Conservation (phyloP, 2,888 invertebrate genomes). For the Lordiphosa andalusiaca region DNA sequence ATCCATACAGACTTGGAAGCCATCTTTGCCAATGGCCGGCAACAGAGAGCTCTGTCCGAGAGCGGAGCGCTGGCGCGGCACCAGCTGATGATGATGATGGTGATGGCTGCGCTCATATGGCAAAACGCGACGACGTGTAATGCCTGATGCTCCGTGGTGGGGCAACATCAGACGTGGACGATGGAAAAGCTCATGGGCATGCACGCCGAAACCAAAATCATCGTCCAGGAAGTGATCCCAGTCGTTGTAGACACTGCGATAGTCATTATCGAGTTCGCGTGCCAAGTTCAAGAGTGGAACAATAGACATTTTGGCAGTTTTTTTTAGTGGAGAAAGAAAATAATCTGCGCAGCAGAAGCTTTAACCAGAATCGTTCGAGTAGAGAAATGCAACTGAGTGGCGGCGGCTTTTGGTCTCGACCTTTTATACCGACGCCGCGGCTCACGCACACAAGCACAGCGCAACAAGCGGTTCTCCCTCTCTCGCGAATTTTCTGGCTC, state of each 20-base stretch:
- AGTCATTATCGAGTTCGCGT: constrained; percentile 50
- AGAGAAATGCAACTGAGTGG: constrained; percentile 21
- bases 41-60: constrained; percentile 80
- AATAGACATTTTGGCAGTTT: constrained; percentile 45
- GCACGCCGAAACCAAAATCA: constrained; percentile 65
- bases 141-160: constrained; percentile 30
- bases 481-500: constrained; percentile 51
- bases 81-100: constrained; percentile 72
- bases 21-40: constrained; percentile 82
- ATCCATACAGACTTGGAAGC: constrained; percentile 86
- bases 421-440: constrained; percentile 53
- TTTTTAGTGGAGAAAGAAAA: not conserved
- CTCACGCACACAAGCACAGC: constrained; percentile 28
- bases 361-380: constrained; percentile 4
- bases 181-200: constrained; percentile 68
- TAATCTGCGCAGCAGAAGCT: constrained; percentile 16
- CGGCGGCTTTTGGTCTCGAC: not conserved
- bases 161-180: constrained; percentile 61
- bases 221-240: constrained; percentile 58
- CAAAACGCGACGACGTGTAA: constrained; percentile 43
- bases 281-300: constrained; percentile 52
- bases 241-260: constrained; percentile 30
- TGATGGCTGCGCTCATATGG: constrained; percentile 54
- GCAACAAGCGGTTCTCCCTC: constrained; percentile 23
- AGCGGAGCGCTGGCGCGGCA: constrained; percentile 80